Conservation (phyloP, 2,888 invertebrate species). For the Phyllotreta striolata region DNA sequence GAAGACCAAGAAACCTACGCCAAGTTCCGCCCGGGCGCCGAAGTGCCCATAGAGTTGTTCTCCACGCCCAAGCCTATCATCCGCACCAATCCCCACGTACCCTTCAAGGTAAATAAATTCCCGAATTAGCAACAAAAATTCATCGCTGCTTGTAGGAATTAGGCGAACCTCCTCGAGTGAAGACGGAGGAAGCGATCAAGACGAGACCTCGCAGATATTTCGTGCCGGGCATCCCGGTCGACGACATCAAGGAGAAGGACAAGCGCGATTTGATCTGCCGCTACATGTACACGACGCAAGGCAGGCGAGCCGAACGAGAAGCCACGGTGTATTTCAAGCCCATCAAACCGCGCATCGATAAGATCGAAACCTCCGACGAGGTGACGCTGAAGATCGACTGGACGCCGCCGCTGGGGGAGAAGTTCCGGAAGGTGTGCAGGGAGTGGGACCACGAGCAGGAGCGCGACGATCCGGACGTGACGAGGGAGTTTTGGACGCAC, state of each 20-base stretch:
- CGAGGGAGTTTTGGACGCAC: conserved; percentile 53
- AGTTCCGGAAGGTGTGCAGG: conserved; percentile 46
- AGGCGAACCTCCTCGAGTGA: conserved; percentile 39
- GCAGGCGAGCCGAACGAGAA: conserved; percentile 53
- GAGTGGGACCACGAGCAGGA: conserved; percentile 57
- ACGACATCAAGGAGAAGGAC: conserved; percentile 57
- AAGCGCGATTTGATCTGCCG: conserved; percentile 54
- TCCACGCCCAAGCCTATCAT: conserved; percentile 54
- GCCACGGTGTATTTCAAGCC: conserved; percentile 45
- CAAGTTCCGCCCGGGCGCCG: conserved; percentile 45
- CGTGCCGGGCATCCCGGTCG: conserved; percentile 55
- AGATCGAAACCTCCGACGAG: conserved; percentile 39
- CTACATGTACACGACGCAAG: conserved; percentile 58
- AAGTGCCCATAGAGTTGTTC: conserved; percentile 55
- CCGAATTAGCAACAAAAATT: conserved; percentile 12
- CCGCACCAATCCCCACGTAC: conserved; percentile 49
- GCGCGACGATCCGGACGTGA: conserved; percentile 53
- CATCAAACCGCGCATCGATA: conserved; percentile 37
- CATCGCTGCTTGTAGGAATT: conserved; percentile 14
- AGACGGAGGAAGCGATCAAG: conserved; percentile 51
- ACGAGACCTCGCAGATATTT: conserved; percentile 56
- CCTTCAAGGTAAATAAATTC: conserved; percentile 36
- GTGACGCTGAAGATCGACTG: conserved; percentile 45
- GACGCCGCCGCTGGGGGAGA: conserved; percentile 48
- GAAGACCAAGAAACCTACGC: conserved; percentile 54